phyloP scores from a whole-genome alignment of 2,113 vertebrate genomes.

The Zapus hudsonius region DNA sequence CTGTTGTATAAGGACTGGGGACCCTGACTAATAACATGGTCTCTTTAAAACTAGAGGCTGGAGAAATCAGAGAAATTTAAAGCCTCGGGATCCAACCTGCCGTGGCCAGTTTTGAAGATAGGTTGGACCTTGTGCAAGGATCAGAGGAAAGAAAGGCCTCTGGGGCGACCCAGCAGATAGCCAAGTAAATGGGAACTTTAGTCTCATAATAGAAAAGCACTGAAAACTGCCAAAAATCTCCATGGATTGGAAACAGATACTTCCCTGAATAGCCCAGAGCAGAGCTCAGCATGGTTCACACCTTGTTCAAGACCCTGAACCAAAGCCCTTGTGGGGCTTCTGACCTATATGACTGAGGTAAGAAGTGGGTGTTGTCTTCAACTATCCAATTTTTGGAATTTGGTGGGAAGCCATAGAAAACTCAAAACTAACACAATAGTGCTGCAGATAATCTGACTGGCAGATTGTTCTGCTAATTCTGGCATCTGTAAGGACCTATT shows the following conservation, averaged over 20 bases:
- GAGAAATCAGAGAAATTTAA: constrained; percentile 7
- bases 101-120: neutral
- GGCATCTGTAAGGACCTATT: neutral
- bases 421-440: neutral
- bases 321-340: neutral
- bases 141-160: neutral
- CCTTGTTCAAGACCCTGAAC: neutral
- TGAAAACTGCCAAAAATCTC: neutral
- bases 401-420: constrained; percentile 2
- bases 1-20: neutral
- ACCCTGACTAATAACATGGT: constrained; percentile 1
- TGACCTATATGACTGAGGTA: neutral
- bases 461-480: neutral
- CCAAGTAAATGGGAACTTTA: neutral
- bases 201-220: neutral
- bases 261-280: neutral
- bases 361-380: neutral
- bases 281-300: neutral
- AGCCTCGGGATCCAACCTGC: neutral
- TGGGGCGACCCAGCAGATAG: neutral
- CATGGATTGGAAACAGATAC: neutral
- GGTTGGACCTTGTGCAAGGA: neutral
- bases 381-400: neutral
- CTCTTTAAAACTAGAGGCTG: constrained; percentile 12
- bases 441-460: neutral